Evolutionary conservation across 2,113 vertebrate genomes (phyloP).

Genomic region (Gadus macrocephalus): DNA sequence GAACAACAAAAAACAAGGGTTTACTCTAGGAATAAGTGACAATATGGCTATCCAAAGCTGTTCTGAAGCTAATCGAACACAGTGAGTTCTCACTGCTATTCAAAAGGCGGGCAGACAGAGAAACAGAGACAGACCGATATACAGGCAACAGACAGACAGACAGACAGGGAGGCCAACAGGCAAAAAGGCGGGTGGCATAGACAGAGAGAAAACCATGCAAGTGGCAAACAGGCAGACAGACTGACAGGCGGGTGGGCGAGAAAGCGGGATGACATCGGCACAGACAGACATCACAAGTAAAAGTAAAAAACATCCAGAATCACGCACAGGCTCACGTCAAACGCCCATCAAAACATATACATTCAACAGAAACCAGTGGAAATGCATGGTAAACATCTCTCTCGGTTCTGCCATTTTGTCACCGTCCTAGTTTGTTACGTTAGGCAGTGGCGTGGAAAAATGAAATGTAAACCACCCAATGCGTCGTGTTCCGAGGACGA

Average conservation of each 20-base stretch:
- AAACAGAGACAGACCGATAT: too few relatives aligned
- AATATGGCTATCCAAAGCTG: too few relatives aligned
- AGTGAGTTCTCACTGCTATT: too few relatives aligned
- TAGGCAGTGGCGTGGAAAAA: constrained; percentile 69
- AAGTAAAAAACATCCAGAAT: neutral
- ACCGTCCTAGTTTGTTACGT: constrained; percentile 13
- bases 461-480: constrained; percentile 75
- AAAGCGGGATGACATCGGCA: neutral
- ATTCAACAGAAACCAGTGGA: constrained; percentile 28
- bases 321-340: too few relatives aligned
- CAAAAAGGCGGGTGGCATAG: too few relatives aligned
- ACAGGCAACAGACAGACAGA: neutral
- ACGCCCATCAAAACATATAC: neutral
- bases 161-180: neutral
- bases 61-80: too few relatives aligned
- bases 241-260: neutral
- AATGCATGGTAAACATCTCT: neutral
- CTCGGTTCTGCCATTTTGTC: constrained; percentile 14
- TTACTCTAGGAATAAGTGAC: too few relatives aligned
- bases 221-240: neutral
- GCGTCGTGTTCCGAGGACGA: constrained; percentile 71
- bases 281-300: neutral
- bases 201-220: neutral
- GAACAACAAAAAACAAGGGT: too few relatives aligned
- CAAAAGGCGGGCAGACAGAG: too few relatives aligned